Conservation (phyloP, 2,888 invertebrate genomes). For the Campoplex capitator region DNA sequence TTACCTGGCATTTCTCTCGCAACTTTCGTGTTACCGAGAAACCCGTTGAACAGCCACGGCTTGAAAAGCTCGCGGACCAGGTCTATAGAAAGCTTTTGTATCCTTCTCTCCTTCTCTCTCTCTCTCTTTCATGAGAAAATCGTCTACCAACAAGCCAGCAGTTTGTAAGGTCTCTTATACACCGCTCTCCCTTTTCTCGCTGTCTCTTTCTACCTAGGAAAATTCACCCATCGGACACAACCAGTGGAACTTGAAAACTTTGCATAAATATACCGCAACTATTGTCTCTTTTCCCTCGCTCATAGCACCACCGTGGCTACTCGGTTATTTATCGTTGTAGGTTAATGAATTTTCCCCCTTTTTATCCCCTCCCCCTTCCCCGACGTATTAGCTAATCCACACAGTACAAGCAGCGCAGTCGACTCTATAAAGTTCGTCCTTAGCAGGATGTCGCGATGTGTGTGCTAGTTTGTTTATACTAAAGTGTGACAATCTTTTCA, state of each 20-base stretch:
- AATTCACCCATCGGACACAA: constrained; percentile 21
- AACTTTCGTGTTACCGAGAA: constrained; percentile 44
- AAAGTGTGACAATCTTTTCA: constrained; percentile 24
- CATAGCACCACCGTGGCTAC: constrained; percentile 61
- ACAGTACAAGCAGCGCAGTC: constrained; percentile 23
- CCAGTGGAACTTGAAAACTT: constrained; percentile 79
- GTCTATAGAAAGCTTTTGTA: constrained; percentile 39
- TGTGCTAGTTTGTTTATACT: neutral
- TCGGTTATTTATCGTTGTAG: constrained; percentile 81
- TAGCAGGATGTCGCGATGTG: neutral
- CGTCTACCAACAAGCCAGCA: constrained; percentile 36
- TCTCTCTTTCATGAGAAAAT: constrained; percentile 15
- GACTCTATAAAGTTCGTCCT: constrained; percentile 4
- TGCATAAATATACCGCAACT: constrained; percentile 83
- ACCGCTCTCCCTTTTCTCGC: constrained; percentile 40
- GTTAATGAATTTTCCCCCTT: constrained; percentile 82
- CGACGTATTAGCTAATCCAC: constrained; percentile 79
- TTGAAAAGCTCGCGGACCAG: constrained; percentile 41
- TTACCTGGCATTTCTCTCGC: constrained; percentile 58
- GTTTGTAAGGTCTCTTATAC: constrained; percentile 28
- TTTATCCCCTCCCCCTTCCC: constrained; percentile 67
- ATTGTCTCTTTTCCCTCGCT: constrained; percentile 78
- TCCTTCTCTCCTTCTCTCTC: constrained; percentile 36
- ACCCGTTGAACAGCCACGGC: constrained; percentile 44
- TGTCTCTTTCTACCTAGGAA: constrained; percentile 3